phyloP scores from a whole-genome alignment of 2,113 vertebrate genomes.

The Micronycteris hirsuta region DNA sequence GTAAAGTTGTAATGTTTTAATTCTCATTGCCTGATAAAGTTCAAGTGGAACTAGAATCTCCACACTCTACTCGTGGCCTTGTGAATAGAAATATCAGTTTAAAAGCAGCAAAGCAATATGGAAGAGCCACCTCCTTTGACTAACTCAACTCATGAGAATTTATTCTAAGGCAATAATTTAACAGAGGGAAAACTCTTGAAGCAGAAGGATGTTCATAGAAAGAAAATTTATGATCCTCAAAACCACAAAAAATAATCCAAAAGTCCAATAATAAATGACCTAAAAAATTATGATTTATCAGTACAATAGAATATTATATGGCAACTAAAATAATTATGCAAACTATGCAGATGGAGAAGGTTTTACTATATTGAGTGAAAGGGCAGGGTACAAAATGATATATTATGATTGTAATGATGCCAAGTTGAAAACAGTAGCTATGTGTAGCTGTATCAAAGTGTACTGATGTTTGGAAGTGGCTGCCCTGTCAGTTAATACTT shows the following conservation, averaged over 20 bases:
- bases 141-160: conserved; percentile 17
- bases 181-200: neutral
- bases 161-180: conserved; percentile 20
- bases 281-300: neutral
- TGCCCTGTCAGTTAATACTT: neutral
- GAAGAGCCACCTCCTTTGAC: neutral
- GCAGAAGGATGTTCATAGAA: neutral
- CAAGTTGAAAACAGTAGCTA: neutral
- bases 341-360: neutral
- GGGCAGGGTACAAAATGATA: neutral
- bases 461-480: neutral
- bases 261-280: neutral
- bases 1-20: neutral
- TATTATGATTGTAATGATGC: neutral
- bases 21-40: neutral
- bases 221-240: conserved; percentile 16
- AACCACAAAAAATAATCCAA: conserved; percentile 27
- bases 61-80: neutral
- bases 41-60: conserved; percentile 9
- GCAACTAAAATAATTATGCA: neutral
- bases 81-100: conserved; percentile 13
- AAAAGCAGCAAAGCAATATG: neutral
- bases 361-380: neutral
- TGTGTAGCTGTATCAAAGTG: neutral
- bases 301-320: neutral